A percentile compares a stretch with the other conserved stretches of the same genome.
These are phyloP conservation scores for Micrasema minimum DNA, from an alignment of 1,140 invertebrate species.

Conservation along the genomic window DNA sequence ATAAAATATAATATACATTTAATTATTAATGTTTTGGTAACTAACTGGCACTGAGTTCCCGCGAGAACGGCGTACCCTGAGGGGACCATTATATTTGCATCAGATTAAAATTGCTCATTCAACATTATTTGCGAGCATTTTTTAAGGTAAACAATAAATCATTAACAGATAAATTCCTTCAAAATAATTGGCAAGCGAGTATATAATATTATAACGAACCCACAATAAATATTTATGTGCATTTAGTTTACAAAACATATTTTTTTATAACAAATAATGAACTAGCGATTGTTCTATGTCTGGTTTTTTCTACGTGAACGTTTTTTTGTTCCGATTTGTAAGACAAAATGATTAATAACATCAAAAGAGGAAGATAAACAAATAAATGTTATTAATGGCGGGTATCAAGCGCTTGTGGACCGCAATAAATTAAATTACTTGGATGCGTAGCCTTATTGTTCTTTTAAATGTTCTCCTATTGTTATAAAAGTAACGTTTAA, in stretches of 20 bases:
- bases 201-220: conserved; percentile 10
- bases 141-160: conserved; percentile 30
- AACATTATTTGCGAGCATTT: conserved; percentile 41
- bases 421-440: conserved; percentile 32
- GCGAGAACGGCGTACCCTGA: conserved; percentile 44
- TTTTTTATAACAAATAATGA: too few species aligned
- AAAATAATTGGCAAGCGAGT: background rate
- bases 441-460: conserved; percentile 33
- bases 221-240: conserved; percentile 5
- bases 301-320: too few species aligned
- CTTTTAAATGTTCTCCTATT: conserved; percentile 28
- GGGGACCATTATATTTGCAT: conserved; percentile 51
- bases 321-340: background rate
- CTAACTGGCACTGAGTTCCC: conserved; percentile 48
- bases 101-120: conserved; percentile 51
- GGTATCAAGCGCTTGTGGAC: conserved; percentile 2
- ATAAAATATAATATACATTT: conserved; percentile 19
- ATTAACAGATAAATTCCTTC: conserved; percentile 19
- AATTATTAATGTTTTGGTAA: conserved; percentile 27
- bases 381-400: conserved; percentile 20
- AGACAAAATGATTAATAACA: conserved; percentile 1
- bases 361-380: conserved; percentile 1
- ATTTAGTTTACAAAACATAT: too few species aligned
- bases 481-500: conserved; percentile 36
- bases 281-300: too few species aligned